These are phyloP conservation scores for Cyclophora albipunctata DNA, from an alignment of 2,888 invertebrate genomes.

Conservation along the genomic window DNA sequence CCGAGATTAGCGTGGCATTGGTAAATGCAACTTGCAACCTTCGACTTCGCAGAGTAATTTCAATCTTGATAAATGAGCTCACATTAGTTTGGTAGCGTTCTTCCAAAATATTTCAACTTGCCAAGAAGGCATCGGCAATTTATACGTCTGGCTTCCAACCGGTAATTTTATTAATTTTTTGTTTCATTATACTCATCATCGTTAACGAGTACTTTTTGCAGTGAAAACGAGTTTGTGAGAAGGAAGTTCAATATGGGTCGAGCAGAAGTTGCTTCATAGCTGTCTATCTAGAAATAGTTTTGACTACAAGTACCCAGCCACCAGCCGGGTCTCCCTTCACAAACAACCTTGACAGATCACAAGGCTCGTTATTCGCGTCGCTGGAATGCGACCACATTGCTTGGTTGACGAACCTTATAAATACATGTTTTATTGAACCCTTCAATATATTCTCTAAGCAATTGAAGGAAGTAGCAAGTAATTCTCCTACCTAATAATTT, in stretches of 20 bases:
- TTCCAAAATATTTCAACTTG: no score
- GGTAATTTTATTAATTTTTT: slow-evolving; percentile 3
- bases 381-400: slow-evolving; percentile 63
- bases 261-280: slow-evolving; percentile 7
- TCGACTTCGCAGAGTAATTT: no score
- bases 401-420: slow-evolving; percentile 45
- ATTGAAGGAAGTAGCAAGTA: not conserved
- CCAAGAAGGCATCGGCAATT: no score
- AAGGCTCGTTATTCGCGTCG: slow-evolving; percentile 60
- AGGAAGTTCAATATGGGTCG: slow-evolving; percentile 20
- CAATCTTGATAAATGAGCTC: slow-evolving; percentile 1
- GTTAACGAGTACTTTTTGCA: slow-evolving; percentile 11
- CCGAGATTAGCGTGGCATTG: slow-evolving; percentile 5
- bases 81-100: not conserved
- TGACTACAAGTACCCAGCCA: slow-evolving; percentile 6
- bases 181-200: slow-evolving; percentile 2
- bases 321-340: slow-evolving; percentile 51
- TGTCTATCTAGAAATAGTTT: slow-evolving; percentile 11
- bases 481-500: no score
- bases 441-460: slow-evolving; percentile 2
- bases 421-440: slow-evolving; percentile 28
- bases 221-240: slow-evolving; percentile 14
- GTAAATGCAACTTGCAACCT: slow-evolving; percentile 2
- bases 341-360: slow-evolving; percentile 59
- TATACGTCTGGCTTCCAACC: not conserved